Percentiles rank a stretch among this genome's conserved stretches.
Evolutionary conservation across 2,113 vertebrate species (phyloP).

Genomic region (Callionymus lyra): DNA sequence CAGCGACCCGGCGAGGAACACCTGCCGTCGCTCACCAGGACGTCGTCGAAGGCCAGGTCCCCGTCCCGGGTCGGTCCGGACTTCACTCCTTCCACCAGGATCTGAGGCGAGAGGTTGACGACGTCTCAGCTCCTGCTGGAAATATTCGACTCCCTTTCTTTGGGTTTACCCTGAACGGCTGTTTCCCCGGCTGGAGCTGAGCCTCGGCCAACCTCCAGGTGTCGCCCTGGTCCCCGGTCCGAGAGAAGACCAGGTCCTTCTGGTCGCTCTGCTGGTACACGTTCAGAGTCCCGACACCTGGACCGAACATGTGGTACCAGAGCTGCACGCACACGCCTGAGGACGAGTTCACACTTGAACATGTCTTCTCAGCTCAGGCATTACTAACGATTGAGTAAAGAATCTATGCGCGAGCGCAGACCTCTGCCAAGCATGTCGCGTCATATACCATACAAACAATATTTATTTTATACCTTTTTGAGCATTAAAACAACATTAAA

Average conservation of each 20-base stretch:
- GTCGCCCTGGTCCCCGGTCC: constrained; percentile 49
- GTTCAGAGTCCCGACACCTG: constrained; percentile 48
- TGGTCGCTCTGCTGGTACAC: constrained; percentile 50
- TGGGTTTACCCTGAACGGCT: constrained; percentile 54
- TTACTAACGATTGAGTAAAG: too few species aligned
- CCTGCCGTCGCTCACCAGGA: constrained; percentile 35
- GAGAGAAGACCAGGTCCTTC: constrained; percentile 47
- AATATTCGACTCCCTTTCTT: neutral
- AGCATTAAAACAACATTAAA: too few species aligned
- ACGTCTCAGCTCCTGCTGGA: neutral
- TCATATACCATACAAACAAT: too few species aligned
- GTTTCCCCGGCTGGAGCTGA: constrained; percentile 26
- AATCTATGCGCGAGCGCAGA: too few species aligned
- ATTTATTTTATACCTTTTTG: too few species aligned
- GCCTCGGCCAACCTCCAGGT: constrained; percentile 60
- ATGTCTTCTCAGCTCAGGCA: too few species aligned
- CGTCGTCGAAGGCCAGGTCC: constrained; percentile 64
- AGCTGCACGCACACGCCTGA: constrained; percentile 55
- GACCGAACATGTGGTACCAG: constrained; percentile 66
- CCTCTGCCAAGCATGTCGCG: too few species aligned
- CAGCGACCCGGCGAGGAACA: constrained; percentile 51
- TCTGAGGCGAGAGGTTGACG: constrained; percentile 29
- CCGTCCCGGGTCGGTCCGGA: constrained; percentile 38
- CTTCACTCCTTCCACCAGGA: constrained; percentile 61
- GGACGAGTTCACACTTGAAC: too few species aligned